phyloP scores from a whole-genome alignment of 1,140 invertebrate genomes.

The Phymorhynchus buccinoides region DNA sequence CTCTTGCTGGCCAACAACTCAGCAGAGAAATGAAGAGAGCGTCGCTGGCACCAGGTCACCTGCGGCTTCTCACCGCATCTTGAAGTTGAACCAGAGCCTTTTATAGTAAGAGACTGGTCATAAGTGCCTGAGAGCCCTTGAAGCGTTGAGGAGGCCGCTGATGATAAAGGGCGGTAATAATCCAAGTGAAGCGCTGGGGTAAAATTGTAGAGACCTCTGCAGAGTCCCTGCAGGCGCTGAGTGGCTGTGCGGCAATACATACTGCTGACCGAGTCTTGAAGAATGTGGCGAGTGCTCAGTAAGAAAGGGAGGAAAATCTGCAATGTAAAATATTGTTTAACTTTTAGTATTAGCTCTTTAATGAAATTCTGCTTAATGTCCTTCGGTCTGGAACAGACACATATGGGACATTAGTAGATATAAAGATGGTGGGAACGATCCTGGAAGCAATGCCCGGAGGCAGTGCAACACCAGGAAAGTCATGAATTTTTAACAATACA shows the following conservation, averaged over 20 bases:
- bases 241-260: slow-evolving; percentile 28
- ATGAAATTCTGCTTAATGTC: too few species aligned
- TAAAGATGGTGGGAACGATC: too few species aligned
- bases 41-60: slow-evolving; percentile 34
- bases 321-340: too few species aligned
- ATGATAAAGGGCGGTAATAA: neutral
- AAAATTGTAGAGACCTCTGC: neutral
- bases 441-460: too few species aligned
- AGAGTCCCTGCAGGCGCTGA: neutral
- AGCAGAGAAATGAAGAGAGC: neutral
- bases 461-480: too few species aligned
- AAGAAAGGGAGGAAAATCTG: neutral
- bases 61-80: neutral
- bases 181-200: neutral
- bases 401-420: too few species aligned
- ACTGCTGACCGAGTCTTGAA: neutral
- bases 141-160: neutral
- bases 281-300: neutral
- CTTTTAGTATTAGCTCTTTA: too few species aligned
- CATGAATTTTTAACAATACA: too few species aligned
- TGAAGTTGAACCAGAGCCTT: neutral
- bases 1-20: slow-evolving; percentile 10
- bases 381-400: too few species aligned
- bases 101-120: neutral
- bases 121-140: too few species aligned